Base-by-base conservation (phyloP, 2,797 vertebrate species). In the Staurois parvus region DNA sequence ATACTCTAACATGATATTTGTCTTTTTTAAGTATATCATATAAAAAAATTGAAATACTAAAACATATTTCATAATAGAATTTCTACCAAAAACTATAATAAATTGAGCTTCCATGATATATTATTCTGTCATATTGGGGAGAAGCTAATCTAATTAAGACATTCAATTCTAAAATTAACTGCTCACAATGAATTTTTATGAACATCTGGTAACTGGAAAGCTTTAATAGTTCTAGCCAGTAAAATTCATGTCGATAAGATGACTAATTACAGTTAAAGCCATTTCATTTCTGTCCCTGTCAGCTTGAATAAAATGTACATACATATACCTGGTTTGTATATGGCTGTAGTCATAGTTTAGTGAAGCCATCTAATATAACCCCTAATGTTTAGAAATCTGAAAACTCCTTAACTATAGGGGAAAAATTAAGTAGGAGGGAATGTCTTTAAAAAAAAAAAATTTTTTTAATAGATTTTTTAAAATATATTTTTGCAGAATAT, bases 71-170 rank as follows among this genome's bases (percentile, higher is more conserved):
- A 90, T 91, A 91, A 92, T 93, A 91, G 94, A 21, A 95, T 94
- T 94, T 93, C 92, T 93, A 93, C 89, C 92, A 93, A 94, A 93
- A 93, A 91, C 91, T 93, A 91, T 90, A 93, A 90, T 90, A 93
- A 93, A 91, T 91, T 91, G 87, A 92, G 90, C 89, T 91, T 92
- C 92, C 91, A 89, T 91, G 88, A 94, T 92, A 91, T 89, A 91
- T 89, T 92, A 88, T 56, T 90, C 91, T 88, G 74, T 92, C 92
- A 85, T 92, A 92, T 93, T 94, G 93, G 90, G 91, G 91, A 91
- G 92, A 92, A 93, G 92, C 91, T 93, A 94, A 94, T 93, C 93
- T 94, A 94, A 95, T 95, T 95, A 95, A 93, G 92, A 93, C 79
- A 62, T 92, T 91, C 92, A 93, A 93, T 93, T 93, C 94, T 94